These are phyloP conservation scores for Drosophila jambulina DNA, from an alignment of 1,140 invertebrate genomes.

Conservation along the genomic window DNA sequence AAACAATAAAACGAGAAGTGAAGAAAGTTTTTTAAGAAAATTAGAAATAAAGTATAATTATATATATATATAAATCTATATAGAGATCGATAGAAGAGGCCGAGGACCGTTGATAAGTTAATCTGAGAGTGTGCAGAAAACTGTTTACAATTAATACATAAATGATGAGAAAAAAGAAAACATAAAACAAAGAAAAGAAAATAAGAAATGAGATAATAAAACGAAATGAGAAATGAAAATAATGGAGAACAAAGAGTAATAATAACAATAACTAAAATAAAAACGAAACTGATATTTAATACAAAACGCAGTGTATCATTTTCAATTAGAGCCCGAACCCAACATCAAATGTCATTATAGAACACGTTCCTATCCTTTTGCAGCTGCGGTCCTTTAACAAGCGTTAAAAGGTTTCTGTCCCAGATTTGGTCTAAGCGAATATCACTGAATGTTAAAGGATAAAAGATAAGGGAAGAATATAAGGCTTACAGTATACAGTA, in stretches of 20 bases:
- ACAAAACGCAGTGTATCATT: constrained; percentile 73
- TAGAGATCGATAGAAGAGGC: constrained; percentile 64
- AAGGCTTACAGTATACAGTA: neutral
- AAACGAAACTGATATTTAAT: constrained; percentile 81
- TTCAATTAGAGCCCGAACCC: constrained; percentile 14
- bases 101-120: constrained; percentile 68
- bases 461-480: too few species aligned
- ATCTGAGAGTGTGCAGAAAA: constrained; percentile 58
- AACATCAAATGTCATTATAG: constrained; percentile 5
- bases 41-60: constrained; percentile 69
- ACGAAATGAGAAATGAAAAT: constrained; percentile 43
- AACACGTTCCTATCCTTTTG: neutral
- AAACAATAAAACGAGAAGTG: constrained; percentile 67
- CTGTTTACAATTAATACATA: constrained; percentile 77
- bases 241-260: constrained; percentile 61
- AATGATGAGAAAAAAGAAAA: constrained; percentile 40
- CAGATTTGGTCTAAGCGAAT: neutral
- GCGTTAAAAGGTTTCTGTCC: neutral
- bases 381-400: neutral
- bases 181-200: constrained; percentile 13
- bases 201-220: constrained; percentile 23
- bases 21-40: constrained; percentile 76
- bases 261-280: constrained; percentile 74
- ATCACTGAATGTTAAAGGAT: neutral
- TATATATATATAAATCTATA: constrained; percentile 58